Evolutionary conservation across 2,888 invertebrate species (phyloP).

Genomic region (Ophonus ardosiacus): DNA sequence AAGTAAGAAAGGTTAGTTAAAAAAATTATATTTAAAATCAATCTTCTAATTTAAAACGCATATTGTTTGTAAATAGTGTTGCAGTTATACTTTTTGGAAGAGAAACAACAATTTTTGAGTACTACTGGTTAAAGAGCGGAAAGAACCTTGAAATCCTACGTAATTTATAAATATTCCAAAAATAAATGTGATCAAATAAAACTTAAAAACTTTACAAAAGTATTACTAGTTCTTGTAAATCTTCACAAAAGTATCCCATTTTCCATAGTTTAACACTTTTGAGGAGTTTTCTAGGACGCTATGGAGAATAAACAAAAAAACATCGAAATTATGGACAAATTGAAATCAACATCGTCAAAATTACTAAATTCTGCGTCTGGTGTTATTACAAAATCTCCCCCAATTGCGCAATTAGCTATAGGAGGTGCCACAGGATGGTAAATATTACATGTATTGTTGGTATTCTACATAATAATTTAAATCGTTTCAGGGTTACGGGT

Average conservation of each 20-base stretch:
- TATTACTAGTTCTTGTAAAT: neutral
- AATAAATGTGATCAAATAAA: slow-evolving; percentile 9
- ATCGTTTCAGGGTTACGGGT: slow-evolving; percentile 78
- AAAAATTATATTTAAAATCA: neutral
- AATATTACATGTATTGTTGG: slow-evolving; percentile 5
- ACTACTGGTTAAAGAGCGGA: slow-evolving; percentile 10
- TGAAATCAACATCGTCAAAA: neutral
- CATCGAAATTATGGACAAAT: slow-evolving; percentile 20
- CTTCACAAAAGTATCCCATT: neutral
- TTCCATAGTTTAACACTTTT: neutral
- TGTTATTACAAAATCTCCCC: neutral
- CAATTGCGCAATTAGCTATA: slow-evolving; percentile 29
- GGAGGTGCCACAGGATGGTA: slow-evolving; percentile 55
- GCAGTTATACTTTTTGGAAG: neutral
- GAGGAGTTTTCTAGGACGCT: neutral
- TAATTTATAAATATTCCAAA: neutral
- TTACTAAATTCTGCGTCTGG: neutral
- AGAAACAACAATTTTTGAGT: neutral
- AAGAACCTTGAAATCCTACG: slow-evolving; percentile 24
- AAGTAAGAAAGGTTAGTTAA: neutral
- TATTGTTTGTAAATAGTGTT: neutral
- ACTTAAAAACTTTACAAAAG: neutral
- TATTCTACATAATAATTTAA: neutral
- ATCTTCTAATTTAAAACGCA: neutral
- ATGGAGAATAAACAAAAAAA: neutral